phyloP scores from a whole-genome alignment of 2,113 vertebrate species.

The Thunnus thynnus region DNA sequence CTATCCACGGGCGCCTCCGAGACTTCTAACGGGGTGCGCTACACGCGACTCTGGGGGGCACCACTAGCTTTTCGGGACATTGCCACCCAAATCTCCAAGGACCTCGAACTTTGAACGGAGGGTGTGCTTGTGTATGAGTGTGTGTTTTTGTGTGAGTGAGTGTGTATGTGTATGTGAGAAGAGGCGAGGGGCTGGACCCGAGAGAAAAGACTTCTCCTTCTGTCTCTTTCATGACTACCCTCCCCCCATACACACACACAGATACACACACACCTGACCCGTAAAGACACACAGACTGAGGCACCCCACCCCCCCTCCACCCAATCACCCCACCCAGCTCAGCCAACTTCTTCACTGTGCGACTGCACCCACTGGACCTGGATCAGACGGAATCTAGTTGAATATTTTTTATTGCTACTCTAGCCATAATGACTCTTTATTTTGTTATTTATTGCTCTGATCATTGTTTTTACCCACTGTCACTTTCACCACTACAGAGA shows the following conservation, averaged over 20 bases:
- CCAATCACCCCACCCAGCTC: slow-evolving; percentile 62
- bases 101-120: slow-evolving; percentile 87
- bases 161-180: slow-evolving; percentile 49
- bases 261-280: slow-evolving; percentile 51
- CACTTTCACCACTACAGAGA: slow-evolving; percentile 63
- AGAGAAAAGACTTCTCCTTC: slow-evolving; percentile 69
- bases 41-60: slow-evolving; percentile 90
- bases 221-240: slow-evolving; percentile 67
- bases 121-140: slow-evolving; percentile 48
- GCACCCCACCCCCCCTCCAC: slow-evolving; percentile 50
- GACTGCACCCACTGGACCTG: slow-evolving; percentile 76
- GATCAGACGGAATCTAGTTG: slow-evolving; percentile 75
- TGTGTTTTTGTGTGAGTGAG: slow-evolving; percentile 58
- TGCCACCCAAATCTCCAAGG: slow-evolving; percentile 90
- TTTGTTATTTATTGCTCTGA: slow-evolving; percentile 80
- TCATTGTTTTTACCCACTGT: slow-evolving; percentile 70
- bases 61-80: slow-evolving; percentile 91
- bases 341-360: slow-evolving; percentile 60
- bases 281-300: slow-evolving; percentile 71
- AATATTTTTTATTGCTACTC: slow-evolving; percentile 82
- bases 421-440: slow-evolving; percentile 82
- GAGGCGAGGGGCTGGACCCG: slow-evolving; percentile 78
- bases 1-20: slow-evolving; percentile 86
- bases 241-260: slow-evolving; percentile 26
- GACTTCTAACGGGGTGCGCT: slow-evolving; percentile 89